Evolutionary conservation across 1,140 invertebrate genomes (phyloP).

Genomic region (Mylabris phalerata): DNA sequence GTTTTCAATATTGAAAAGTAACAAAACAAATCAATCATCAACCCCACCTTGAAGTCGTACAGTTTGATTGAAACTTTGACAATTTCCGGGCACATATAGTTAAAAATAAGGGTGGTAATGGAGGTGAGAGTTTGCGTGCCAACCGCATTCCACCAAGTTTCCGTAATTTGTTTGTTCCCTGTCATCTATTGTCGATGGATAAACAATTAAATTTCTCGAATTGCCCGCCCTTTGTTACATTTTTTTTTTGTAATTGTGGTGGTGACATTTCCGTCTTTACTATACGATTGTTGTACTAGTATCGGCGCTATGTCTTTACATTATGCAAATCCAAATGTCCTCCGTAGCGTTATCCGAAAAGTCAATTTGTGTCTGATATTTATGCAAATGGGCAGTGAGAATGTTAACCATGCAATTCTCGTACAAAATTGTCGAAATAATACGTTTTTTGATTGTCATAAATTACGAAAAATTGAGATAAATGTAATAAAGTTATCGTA

Average conservation of each 20-base stretch:
- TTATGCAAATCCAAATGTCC: conserved; percentile 13
- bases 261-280: not conserved
- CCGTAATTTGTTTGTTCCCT: conserved; percentile 8
- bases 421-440: conserved; percentile 7
- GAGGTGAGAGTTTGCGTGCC: no score
- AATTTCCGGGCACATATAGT: no score
- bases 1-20: no score
- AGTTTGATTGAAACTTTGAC: no score
- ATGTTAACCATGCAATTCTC: conserved; percentile 11
- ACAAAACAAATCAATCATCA: no score
- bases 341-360: conserved; percentile 13
- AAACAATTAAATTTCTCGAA: conserved; percentile 4
- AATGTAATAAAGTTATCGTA: no score
- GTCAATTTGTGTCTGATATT: conserved; percentile 14
- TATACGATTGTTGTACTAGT: conserved; percentile 4
- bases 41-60: no score
- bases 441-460: conserved; percentile 9
- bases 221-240: conserved; percentile 3
- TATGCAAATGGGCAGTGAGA: conserved; percentile 6
- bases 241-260: conserved; percentile 2
- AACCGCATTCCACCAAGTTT: not conserved
- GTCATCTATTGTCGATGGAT: conserved; percentile 7
- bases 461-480: not conserved
- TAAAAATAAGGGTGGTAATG: no score
- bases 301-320: conserved; percentile 3